These are phyloP conservation scores for Gymnorhina tibicen DNA, from an alignment of 2,113 vertebrate genomes.

Conservation along the genomic window DNA sequence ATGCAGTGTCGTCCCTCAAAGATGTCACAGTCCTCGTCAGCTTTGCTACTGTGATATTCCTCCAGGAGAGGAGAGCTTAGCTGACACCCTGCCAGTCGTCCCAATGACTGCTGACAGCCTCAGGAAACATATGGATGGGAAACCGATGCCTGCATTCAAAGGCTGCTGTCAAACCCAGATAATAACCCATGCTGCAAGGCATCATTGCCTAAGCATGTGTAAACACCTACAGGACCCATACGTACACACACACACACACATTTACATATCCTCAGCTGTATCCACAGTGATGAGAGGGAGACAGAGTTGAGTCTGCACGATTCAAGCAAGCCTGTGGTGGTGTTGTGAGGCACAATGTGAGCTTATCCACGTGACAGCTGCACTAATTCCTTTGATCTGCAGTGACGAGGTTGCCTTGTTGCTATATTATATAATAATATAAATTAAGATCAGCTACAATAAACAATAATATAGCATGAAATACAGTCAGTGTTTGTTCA, in stretches of 20 bases:
- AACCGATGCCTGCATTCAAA: background rate
- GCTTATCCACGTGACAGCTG: constrained; percentile 16
- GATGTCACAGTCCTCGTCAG: background rate
- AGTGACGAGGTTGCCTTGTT: background rate
- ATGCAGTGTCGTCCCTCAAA: constrained; percentile 10
- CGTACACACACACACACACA: background rate
- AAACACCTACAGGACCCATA: constrained; percentile 45
- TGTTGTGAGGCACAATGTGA: background rate
- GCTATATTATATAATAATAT: constrained; percentile 45
- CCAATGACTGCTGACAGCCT: background rate
- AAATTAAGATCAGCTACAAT: constrained; percentile 53
- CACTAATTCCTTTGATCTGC: constrained; percentile 23
- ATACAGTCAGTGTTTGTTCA: constrained; percentile 47
- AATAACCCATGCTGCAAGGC: background rate
- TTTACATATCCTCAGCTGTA: background rate
- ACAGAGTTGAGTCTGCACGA: background rate
- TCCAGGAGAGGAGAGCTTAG: background rate
- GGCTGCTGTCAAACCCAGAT: background rate
- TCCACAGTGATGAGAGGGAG: background rate
- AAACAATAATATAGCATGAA: constrained; percentile 55
- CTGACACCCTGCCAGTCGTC: constrained; percentile 4
- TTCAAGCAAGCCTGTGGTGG: background rate
- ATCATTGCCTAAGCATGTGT: background rate
- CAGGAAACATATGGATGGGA: background rate
- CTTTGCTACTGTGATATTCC: constrained; percentile 5